A percentile compares a stretch with the other conserved stretches of the same genome.
These are phyloP conservation scores for Caenorhabditis tropicalis DNA, from an alignment of 1,140 invertebrate genomes.

Conservation along the genomic window DNA sequence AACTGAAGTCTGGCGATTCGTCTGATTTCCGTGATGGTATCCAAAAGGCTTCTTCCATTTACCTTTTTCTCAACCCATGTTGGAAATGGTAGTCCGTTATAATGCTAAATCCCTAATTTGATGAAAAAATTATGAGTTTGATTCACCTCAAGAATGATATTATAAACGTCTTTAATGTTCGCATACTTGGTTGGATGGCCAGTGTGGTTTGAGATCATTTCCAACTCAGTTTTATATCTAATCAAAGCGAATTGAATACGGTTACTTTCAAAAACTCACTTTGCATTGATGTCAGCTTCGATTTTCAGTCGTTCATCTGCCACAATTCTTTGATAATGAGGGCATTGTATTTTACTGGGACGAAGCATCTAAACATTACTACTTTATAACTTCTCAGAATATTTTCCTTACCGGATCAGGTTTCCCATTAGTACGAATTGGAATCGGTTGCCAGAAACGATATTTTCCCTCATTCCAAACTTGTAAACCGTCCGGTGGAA, in stretches of 20 bases:
- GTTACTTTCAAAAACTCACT: too few species aligned
- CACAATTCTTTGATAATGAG: neutral
- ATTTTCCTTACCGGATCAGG: conserved; percentile 40
- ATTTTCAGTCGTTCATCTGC: conserved; percentile 1
- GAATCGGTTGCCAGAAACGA: conserved; percentile 53
- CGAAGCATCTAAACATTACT: neutral
- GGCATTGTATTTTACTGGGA: conserved; percentile 15
- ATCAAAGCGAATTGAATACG: too few species aligned
- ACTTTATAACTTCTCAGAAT: neutral
- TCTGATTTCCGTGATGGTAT: conserved; percentile 35
- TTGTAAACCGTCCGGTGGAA: conserved; percentile 43
- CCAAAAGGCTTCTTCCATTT: neutral
- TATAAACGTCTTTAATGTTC: conserved; percentile 29
- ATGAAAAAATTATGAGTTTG: neutral
- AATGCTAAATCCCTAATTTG: neutral
- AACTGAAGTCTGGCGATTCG: conserved; percentile 7
- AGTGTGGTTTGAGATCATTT: conserved; percentile 15
- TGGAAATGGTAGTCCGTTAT: neutral
- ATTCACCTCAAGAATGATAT: neutral
- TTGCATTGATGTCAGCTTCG: neutral
- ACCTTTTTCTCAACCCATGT: neutral
- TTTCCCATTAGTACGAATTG: conserved; percentile 36
- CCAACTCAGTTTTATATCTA: neutral
- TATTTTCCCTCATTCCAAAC: conserved; percentile 17
- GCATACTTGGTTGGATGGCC: neutral